Evolutionary conservation across 2,888 invertebrate genomes (phyloP), one percentile per base, ranked within the genome.

Genomic region (Celastrina argiolus): DNA sequence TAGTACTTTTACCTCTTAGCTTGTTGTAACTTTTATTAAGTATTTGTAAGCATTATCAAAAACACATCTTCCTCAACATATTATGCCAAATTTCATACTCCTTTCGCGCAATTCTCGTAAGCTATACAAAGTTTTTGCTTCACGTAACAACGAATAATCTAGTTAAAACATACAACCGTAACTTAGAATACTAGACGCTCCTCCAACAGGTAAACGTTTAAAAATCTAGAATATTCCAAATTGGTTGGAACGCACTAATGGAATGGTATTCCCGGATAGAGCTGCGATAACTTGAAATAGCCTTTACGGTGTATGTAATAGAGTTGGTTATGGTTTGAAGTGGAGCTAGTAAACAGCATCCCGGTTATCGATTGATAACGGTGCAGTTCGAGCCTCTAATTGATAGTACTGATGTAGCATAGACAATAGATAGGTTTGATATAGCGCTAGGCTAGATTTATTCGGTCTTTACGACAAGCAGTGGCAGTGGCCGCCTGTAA

Each of bases 331-430:
- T 51, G 22, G 51, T 51, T 51, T 51, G 51, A 22, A 12, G 22
- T 26, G 22, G 12, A 22, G 22, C 12, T 36, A 36, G 36, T 36
- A 22, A 51, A 51, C 12, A 26, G 58, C 58, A 58, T 58, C 31
- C 58, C 14, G n/a, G 28, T 31, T 58, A 58, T 58, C 31, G 58
- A 58, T 58, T 58, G 31, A 26, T 51, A 51, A 31, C 31, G 56
- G 28, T 58, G 58, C 58, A 58, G 31, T 58, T 58, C 51, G 22
- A 51, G 28, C 31, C 31, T 51, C 31, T 58, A 58, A 58, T 58
- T 58, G 58, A 58, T 58, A n/a, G 28, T 28, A 58, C 58, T 51
- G 56, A 28, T 28, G 16, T 58, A 31, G n/a, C 58, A 58, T 58
- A 28, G 31, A 31, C 58, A 58, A 16, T 31, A 28, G 56, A 31